Evolutionary conservation across 2,888 invertebrate genomes (phyloP).

Genomic region (Gnatocerus cornutus): DNA sequence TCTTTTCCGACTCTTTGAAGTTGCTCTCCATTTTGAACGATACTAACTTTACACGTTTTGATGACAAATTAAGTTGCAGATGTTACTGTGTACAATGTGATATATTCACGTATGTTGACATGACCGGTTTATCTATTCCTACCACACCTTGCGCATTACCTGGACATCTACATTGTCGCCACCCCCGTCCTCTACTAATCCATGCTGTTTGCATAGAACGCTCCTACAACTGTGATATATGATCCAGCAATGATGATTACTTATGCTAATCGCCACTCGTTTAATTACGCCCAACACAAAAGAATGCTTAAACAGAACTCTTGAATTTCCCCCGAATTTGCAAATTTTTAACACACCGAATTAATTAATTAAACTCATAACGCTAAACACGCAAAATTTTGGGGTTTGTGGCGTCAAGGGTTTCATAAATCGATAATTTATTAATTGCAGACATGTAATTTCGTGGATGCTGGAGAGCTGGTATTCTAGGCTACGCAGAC

Average conservation of each 20-base stretch:
- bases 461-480: slow-evolving; percentile 9
- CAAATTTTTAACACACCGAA: slow-evolving; percentile 2
- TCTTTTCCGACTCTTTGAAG: slow-evolving; percentile 50
- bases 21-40: slow-evolving; percentile 34
- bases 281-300: slow-evolving; percentile 12
- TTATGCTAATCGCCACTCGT: slow-evolving; percentile 36
- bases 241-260: slow-evolving; percentile 29
- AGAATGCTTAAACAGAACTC: neutral
- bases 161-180: slow-evolving; percentile 51
- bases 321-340: neutral
- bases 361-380: slow-evolving; percentile 24
- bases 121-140: slow-evolving; percentile 57
- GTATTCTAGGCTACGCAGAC: slow-evolving; percentile 16
- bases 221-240: slow-evolving; percentile 43
- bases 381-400: slow-evolving; percentile 1
- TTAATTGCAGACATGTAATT: slow-evolving; percentile 5
- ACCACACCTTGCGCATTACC: slow-evolving; percentile 60
- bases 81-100: slow-evolving; percentile 45
- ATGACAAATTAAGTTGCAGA: slow-evolving; percentile 45
- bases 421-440: slow-evolving; percentile 24
- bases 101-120: slow-evolving; percentile 54
- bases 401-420: neutral
- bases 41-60: slow-evolving; percentile 36
- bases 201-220: slow-evolving; percentile 32
- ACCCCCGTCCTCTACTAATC: slow-evolving; percentile 46